Evolutionary conservation across 2,113 vertebrate genomes (phyloP).

Genomic region (Corythoichthys intestinalis): DNA sequence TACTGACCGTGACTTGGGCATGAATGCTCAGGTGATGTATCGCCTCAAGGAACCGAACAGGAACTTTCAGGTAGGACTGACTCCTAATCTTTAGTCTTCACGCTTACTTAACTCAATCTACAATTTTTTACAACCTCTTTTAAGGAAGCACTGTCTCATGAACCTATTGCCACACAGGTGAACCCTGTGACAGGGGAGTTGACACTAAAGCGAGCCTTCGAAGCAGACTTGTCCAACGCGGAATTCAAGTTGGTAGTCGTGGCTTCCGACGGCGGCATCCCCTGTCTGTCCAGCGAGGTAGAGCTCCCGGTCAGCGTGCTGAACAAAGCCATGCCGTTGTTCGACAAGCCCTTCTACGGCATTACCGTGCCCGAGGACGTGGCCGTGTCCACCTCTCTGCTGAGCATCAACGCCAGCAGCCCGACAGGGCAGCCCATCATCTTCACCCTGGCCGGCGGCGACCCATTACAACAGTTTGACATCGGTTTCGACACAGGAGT

Average conservation of each 20-base stretch:
- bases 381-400: constrained; percentile 76
- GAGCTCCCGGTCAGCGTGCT: constrained; percentile 90
- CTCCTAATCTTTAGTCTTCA: neutral
- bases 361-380: constrained; percentile 84
- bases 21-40: constrained; percentile 87
- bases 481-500: constrained; percentile 91
- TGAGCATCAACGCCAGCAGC: constrained; percentile 89
- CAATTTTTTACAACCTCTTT: too few relatives aligned
- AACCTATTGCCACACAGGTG: constrained; percentile 55
- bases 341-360: constrained; percentile 91
- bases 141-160: too few relatives aligned
- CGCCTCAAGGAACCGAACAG: constrained; percentile 81
- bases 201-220: constrained; percentile 82
- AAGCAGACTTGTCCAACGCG: constrained; percentile 85
- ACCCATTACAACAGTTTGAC: constrained; percentile 86
- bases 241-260: constrained; percentile 84
- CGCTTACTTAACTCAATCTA: too few relatives aligned
- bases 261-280: constrained; percentile 84
- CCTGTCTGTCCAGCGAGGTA: constrained; percentile 76
- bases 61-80: constrained; percentile 79
- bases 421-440: constrained; percentile 88
- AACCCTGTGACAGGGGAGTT: constrained; percentile 82
- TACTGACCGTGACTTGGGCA: constrained; percentile 82
- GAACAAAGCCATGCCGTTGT: constrained; percentile 96
- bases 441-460: constrained; percentile 88